Evolutionary conservation across 35 echinoderm and acorn worm genomes (phyloP).

Genomic region (Holothuria glaberrima): DNA sequence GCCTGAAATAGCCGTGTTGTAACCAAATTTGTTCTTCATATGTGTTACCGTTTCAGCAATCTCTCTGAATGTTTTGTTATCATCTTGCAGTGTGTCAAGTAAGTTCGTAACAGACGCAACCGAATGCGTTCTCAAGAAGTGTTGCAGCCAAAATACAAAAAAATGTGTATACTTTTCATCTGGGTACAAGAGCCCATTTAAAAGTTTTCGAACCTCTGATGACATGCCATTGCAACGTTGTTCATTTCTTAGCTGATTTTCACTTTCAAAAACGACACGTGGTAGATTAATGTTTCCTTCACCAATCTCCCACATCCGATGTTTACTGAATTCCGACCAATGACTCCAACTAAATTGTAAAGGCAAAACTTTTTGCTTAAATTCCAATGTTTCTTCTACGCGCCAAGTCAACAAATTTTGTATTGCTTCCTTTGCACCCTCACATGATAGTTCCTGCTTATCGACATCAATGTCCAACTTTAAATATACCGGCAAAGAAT

Average conservation of each 20-base stretch:
- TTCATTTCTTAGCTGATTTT: not conserved
- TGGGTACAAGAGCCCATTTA: not conserved
- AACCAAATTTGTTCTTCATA: too few species aligned
- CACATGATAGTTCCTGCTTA: not conserved
- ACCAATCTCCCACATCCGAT: too few species aligned
- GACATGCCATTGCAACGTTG: not conserved
- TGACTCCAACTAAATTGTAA: too few species aligned
- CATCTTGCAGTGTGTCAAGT: not conserved
- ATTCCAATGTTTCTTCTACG: not conserved
- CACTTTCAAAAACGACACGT: too few species aligned
- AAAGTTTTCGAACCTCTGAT: not conserved
- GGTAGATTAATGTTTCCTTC: too few species aligned
- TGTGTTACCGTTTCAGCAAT: not conserved
- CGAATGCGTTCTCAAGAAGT: not conserved
- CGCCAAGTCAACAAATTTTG: not conserved
- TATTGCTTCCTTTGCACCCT: not conserved
- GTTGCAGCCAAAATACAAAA: not conserved
- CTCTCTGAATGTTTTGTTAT: not conserved
- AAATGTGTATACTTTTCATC: not conserved
- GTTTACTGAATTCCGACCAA: too few species aligned
- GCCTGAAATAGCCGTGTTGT: too few species aligned
- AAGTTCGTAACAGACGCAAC: not conserved
- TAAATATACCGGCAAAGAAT: too few species aligned
- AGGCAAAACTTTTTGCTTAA: not conserved
- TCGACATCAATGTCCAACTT: too few species aligned